Evolutionary conservation across 1,140 invertebrate genomes (phyloP), one percentile per base, ranked within the genome.

Genomic region (Thaumatotibia leucotreta): DNA sequence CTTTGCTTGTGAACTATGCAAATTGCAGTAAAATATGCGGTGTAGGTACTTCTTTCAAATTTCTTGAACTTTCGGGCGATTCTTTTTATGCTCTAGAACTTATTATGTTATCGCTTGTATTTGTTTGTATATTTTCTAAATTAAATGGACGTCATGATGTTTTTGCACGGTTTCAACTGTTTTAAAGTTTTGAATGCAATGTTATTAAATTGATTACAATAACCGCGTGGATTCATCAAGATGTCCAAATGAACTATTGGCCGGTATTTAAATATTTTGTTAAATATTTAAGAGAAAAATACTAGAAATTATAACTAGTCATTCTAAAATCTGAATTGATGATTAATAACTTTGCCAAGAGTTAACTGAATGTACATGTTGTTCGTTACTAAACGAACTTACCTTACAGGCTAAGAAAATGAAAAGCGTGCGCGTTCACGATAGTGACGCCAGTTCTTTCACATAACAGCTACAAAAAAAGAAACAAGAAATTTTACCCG

Each of bases 21-120:
- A 58, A 58, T 58, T 58, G 52, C 24, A 58, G 52, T 58, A 58
- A 58, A 58, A 58, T 24, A 31, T 58, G 52, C 29, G 52, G 52
- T 58, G 52, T 58, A 58, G 52, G 52, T 29, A 54, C 50, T 54
- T 50, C 50, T 54, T 58, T 14, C n/a, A 6, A 27, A 27, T 8
- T 58, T 58, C 52, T 58, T 31, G 10, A n/a, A 45, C 11, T 31
- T 14, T 31, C 29, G 52, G 24, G 23, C 5, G 29, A 1, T 58
- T 58, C 11, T 58, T 54, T 54, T 4, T 54, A 22, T 23, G 20
- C 10, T 20, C 4, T 17, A 49, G 17, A 52, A 29, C 29, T 27
- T 52, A 29, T 29, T 27, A 0, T 52, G n/a, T 58, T n/a, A 29
- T 2, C 24, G 52, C 52, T 58, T 54, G 4, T 58, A 14, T n/a